Evolutionary conservation across 2,888 invertebrate genomes (phyloP).

Genomic region (Stenotaenia linearis): DNA sequence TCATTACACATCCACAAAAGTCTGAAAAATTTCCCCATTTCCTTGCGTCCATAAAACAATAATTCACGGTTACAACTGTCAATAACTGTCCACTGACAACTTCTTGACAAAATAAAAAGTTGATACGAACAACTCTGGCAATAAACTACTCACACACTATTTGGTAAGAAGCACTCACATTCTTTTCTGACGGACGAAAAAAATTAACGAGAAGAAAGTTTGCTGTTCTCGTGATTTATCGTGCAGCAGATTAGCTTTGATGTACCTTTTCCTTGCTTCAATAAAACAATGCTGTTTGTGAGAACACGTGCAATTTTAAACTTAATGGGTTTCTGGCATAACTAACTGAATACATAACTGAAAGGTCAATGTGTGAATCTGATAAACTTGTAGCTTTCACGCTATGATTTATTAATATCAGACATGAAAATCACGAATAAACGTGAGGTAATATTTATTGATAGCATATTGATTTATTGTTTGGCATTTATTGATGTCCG

Average conservation of each 20-base stretch:
- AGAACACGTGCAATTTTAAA: not conserved
- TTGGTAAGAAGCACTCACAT: not conserved
- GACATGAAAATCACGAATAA: not conserved
- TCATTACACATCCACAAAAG: not conserved
- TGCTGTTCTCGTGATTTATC: not conserved
- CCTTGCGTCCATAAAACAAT: not conserved
- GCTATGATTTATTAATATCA: not conserved
- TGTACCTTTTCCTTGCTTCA: not conserved
- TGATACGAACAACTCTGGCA: not conserved
- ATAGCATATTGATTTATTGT: not conserved
- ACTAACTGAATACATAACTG: not conserved
- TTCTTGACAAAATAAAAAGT: not conserved
- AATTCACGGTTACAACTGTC: not conserved
- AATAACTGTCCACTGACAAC: not conserved
- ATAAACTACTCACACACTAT: not conserved
- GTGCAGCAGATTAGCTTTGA: not conserved
- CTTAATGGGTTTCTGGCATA: not conserved
- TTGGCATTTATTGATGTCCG: not conserved
- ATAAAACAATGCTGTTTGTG: not conserved
- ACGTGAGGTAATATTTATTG: not conserved
- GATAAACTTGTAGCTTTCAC: not conserved
- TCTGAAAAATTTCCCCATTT: not conserved
- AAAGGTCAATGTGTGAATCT: not conserved
- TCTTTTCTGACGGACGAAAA: not conserved
- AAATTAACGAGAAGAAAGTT: not conserved